Evolutionary conservation across 2,888 invertebrate genomes (phyloP).

Genomic region (Sturmia bella): DNA sequence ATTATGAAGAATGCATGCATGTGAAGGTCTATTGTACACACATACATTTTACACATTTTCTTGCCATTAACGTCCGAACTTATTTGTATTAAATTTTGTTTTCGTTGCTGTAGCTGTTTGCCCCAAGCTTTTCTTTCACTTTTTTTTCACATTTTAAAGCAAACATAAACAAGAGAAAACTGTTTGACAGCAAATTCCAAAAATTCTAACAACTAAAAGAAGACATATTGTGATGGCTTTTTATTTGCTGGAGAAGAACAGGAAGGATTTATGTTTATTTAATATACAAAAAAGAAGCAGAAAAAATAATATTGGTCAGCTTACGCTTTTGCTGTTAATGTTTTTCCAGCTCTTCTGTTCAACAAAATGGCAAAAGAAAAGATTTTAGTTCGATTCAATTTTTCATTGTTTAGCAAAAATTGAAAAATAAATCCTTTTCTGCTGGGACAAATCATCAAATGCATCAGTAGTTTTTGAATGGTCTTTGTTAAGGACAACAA

Average conservation of each 20-base stretch:
- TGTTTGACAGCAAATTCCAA: background rate
- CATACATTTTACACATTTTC: slow-evolving; percentile 58
- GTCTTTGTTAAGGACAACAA: slow-evolving; percentile 1
- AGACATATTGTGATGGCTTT: slow-evolving; percentile 29
- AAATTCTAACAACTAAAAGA: background rate
- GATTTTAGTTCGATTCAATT: slow-evolving; percentile 1
- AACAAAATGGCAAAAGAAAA: background rate
- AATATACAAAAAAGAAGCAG: slow-evolving; percentile 42
- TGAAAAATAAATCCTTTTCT: slow-evolving; percentile 60
- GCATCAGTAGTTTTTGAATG: slow-evolving; percentile 55
- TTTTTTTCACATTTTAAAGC: slow-evolving; percentile 40
- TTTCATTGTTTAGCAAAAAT: slow-evolving; percentile 44
- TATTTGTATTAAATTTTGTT: slow-evolving; percentile 22
- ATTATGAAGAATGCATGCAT: background rate
- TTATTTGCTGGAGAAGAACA: slow-evolving; percentile 3
- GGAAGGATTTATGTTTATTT: slow-evolving; percentile 59
- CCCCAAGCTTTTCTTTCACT: slow-evolving; percentile 17
- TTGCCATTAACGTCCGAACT: background rate
- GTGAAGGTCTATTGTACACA: slow-evolving; percentile 36
- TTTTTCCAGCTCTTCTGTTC: slow-evolving; percentile 34
- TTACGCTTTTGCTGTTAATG: slow-evolving; percentile 58
- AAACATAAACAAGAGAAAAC: slow-evolving; percentile 17
- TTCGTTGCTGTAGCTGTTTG: slow-evolving; percentile 15
- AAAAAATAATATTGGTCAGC: slow-evolving; percentile 54
- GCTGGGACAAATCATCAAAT: slow-evolving; percentile 53